Percentiles rank a stretch among this genome's conserved stretches.
Evolutionary conservation across 2,113 vertebrate species (phyloP).

Genomic region (Stegostoma tigrinum): DNA sequence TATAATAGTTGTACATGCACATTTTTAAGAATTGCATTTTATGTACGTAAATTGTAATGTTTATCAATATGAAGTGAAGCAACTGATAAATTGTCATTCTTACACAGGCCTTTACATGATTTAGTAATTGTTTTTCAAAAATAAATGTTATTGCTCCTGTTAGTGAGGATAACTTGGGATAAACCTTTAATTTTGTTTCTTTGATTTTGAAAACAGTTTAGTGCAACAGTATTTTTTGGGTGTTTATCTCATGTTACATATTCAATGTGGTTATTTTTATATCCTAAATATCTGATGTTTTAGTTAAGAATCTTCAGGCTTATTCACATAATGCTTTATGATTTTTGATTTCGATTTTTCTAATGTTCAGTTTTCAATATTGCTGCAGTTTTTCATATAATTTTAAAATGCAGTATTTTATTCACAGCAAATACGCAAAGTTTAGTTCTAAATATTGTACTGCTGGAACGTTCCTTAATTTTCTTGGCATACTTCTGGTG

Average conservation of each 20-base stretch:
- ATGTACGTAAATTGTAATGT: neutral
- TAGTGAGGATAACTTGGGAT: neutral
- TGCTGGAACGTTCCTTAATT: neutral
- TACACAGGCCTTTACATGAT: neutral
- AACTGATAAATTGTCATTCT: neutral
- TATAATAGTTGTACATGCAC: neutral
- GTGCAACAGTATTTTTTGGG: neutral
- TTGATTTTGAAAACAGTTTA: neutral
- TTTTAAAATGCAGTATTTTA: neutral
- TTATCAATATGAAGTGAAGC: neutral
- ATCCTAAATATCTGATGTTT: neutral
- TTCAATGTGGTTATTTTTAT: neutral
- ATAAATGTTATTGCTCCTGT: neutral
- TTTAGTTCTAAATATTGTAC: neutral
- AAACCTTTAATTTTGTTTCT: neutral
- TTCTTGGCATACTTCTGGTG: neutral
- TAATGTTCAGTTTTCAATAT: neutral
- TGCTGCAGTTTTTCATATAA: neutral
- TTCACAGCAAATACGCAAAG: neutral
- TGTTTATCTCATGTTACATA: neutral
- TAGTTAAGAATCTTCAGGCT: neutral
- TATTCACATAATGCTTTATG: neutral
- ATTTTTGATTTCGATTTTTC: neutral
- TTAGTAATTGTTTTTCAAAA: neutral
- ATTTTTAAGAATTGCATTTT: neutral